Conservation (phyloP, 2,797 vertebrate species). For the Zalophus californianus region DNA sequence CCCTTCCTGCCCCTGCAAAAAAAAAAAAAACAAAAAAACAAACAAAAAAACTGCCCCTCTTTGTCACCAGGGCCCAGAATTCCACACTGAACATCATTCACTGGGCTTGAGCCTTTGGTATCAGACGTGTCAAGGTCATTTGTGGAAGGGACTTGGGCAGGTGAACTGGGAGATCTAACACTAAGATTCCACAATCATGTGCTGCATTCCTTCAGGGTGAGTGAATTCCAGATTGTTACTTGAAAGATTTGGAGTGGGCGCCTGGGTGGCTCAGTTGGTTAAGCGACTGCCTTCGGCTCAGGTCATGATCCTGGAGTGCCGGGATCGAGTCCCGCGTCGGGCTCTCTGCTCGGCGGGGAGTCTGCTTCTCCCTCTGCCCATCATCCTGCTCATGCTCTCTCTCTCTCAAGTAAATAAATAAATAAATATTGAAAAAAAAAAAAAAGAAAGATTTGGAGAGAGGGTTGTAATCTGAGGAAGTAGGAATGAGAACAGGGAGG, state of each 20-base stretch:
- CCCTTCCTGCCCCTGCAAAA: neutral
- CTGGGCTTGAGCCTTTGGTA: neutral
- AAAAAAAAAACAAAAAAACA: neutral
- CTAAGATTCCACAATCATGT: neutral
- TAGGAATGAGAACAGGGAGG: neutral
- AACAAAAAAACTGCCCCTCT: neutral
- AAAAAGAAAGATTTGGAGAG: neutral
- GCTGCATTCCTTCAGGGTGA: neutral
- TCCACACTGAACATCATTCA: neutral
- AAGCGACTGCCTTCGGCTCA: no score
- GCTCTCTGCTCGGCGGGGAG: no score
- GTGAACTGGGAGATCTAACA: neutral
- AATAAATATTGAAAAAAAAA: no score
- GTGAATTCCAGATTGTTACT: neutral
- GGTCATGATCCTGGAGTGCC: no score
- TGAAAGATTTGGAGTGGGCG: neutral
- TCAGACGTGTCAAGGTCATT: neutral
- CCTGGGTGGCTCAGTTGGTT: no score
- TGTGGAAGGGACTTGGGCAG: neutral
- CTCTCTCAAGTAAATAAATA: no score
- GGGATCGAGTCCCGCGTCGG: no score
- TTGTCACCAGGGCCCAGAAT: neutral
- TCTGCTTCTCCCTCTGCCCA: no score
- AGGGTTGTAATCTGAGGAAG: neutral
- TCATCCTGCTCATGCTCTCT: no score